These are phyloP conservation scores for Flexamia atlantica DNA, from an alignment of 2,888 invertebrate species.

Conservation along the genomic window DNA sequence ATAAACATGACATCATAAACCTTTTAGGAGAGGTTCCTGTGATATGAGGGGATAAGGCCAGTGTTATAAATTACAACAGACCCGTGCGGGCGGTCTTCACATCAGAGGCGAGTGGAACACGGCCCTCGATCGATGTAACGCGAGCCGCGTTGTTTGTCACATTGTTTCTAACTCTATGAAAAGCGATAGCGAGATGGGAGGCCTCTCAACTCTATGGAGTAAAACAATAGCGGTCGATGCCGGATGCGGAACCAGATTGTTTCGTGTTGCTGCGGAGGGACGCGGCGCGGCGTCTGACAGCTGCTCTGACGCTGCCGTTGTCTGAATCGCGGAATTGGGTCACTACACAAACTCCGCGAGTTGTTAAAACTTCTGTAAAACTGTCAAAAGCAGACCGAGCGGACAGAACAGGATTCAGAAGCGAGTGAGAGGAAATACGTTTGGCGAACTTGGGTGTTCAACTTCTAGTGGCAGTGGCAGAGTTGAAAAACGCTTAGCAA, in stretches of 20 bases:
- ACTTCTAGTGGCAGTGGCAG: too few relatives aligned
- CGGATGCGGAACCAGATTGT: constrained; percentile 38
- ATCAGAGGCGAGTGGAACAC: background rate
- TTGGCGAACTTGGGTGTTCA: background rate
- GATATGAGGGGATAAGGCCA: too few relatives aligned
- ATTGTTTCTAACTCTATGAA: constrained; percentile 32
- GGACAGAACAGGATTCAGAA: background rate
- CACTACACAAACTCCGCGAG: background rate
- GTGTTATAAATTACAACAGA: background rate
- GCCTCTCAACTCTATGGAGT: constrained; percentile 7
- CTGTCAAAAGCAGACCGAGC: constrained; percentile 14
- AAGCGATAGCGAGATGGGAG: constrained; percentile 13
- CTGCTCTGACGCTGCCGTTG: background rate
- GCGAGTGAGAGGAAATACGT: background rate
- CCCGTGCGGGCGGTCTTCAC: background rate
- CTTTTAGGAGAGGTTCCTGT: too few relatives aligned
- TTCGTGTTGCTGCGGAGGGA: background rate
- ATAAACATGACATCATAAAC: too few relatives aligned
- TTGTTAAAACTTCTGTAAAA: constrained; percentile 1
- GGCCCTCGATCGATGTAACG: background rate
- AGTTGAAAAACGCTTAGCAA: too few relatives aligned
- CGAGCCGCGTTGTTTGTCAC: background rate
- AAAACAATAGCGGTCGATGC: constrained; percentile 35
- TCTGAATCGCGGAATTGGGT: background rate
- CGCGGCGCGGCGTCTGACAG: background rate